A percentile compares a stretch with the other conserved stretches of the same genome.
Conservation (phyloP, 2,888 invertebrate genomes). For the Entomobrya proxima region DNA sequence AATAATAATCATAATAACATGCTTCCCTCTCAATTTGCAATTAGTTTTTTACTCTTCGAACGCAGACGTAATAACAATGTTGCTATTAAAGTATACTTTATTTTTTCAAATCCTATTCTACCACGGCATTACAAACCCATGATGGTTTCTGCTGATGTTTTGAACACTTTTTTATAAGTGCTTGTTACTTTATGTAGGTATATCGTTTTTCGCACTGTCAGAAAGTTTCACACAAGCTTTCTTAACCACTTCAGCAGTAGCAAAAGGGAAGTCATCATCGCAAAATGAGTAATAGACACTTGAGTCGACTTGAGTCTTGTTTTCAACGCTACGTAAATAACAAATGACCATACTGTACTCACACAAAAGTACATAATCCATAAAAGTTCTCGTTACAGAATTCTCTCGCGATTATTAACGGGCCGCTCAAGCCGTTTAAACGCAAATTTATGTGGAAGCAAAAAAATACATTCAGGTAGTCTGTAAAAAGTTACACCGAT, state of each 20-base stretch:
- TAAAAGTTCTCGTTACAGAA: not conserved
- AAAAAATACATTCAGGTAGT: too few relatives aligned
- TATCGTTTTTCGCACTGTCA: not conserved
- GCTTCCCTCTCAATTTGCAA: conserved; percentile 49
- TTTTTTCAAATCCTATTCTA: not conserved
- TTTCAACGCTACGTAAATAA: conserved; percentile 53
- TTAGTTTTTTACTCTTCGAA: conserved; percentile 28
- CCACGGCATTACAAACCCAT: not conserved
- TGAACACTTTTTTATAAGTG: too few relatives aligned
- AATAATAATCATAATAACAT: conserved; percentile 38
- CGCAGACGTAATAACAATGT: not conserved
- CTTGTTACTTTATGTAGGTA: not conserved
- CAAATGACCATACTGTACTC: conserved; percentile 32
- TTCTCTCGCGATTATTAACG: not conserved
- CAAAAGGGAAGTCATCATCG: conserved; percentile 36
- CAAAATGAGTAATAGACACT: conserved; percentile 46
- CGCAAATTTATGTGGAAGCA: not conserved
- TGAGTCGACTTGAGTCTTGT: conserved; percentile 42
- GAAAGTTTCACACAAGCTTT: not conserved
- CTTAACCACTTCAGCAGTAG: too few relatives aligned
- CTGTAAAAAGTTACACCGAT: too few relatives aligned
- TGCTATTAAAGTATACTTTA: conserved; percentile 7
- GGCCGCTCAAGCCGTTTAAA: conserved; percentile 4
- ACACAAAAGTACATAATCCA: conserved; percentile 8
- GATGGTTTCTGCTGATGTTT: too few relatives aligned